Conservation (phyloP, 2,888 invertebrate genomes). For the Melieria crassipennis region DNA sequence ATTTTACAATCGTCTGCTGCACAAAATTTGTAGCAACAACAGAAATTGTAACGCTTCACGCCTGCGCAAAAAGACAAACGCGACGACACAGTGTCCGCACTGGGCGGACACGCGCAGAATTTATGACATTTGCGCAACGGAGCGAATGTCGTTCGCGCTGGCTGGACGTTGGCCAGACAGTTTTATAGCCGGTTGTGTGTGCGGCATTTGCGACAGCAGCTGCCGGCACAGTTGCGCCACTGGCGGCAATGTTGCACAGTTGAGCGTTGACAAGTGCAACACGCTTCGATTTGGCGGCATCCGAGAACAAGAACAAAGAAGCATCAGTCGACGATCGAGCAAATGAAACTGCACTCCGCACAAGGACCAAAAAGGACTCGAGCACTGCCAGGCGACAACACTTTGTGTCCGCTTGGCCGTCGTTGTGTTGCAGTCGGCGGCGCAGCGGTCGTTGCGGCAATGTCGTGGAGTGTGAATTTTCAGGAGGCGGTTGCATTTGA, state of each 20-base stretch:
- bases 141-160: background rate
- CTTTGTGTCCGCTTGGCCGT: background rate
- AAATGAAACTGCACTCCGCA: no score
- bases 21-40: background rate
- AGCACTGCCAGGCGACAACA: background rate
- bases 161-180: no score
- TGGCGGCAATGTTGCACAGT: no score
- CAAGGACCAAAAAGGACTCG: no score
- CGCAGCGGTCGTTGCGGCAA: conserved; percentile 35
- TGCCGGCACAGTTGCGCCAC: no score
- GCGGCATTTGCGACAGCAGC: no score
- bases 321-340: no score
- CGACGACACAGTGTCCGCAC: conserved; percentile 1
- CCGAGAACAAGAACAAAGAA: no score
- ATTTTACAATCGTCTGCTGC: conserved; percentile 35
- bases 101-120: conserved; percentile 17
- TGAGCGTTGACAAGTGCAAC: no score
- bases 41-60: conserved; percentile 37
- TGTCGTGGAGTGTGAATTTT: conserved; percentile 50
- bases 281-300: no score
- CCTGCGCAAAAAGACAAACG: conserved; percentile 4
- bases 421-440: background rate
- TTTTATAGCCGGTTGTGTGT: no score
- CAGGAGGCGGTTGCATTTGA: conserved; percentile 50
- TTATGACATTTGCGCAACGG: background rate